These are phyloP conservation scores for Paratilapia polleni DNA, from an alignment of 2,113 vertebrate genomes.

Conservation along the genomic window DNA sequence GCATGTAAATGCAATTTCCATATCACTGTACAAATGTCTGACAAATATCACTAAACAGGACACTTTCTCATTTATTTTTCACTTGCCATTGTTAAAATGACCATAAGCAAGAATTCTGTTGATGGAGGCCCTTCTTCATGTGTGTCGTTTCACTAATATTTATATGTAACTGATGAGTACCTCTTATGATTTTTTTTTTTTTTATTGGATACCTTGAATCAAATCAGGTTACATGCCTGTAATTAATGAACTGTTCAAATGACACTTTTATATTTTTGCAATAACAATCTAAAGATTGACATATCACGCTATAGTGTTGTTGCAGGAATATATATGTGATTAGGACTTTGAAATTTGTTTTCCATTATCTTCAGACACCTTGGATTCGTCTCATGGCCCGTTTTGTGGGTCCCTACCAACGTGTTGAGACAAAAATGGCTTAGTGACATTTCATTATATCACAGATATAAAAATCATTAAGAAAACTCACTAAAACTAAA, in stretches of 20 bases:
- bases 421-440: neutral
- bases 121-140: neutral
- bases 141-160: neutral
- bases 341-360: neutral
- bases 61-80: conserved; percentile 49
- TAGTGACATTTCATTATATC: neutral
- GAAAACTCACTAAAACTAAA: neutral
- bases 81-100: conserved; percentile 28
- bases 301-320: neutral
- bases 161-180: neutral
- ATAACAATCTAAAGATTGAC: too few relatives aligned
- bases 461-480: neutral
- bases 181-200: too few relatives aligned
- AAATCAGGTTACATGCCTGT: neutral
- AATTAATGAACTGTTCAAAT: neutral
- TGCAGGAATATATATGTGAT: neutral
- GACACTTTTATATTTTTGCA: neutral
- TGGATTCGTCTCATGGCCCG: neutral
- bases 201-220: too few relatives aligned
- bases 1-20: conserved; percentile 74
- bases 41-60: conserved; percentile 75
- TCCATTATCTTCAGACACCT: neutral
- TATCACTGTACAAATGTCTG: conserved; percentile 70
- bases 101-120: neutral
- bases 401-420: neutral